phyloP scores from a whole-genome alignment of 2,113 vertebrate species.

The Corythaeola cristata region DNA sequence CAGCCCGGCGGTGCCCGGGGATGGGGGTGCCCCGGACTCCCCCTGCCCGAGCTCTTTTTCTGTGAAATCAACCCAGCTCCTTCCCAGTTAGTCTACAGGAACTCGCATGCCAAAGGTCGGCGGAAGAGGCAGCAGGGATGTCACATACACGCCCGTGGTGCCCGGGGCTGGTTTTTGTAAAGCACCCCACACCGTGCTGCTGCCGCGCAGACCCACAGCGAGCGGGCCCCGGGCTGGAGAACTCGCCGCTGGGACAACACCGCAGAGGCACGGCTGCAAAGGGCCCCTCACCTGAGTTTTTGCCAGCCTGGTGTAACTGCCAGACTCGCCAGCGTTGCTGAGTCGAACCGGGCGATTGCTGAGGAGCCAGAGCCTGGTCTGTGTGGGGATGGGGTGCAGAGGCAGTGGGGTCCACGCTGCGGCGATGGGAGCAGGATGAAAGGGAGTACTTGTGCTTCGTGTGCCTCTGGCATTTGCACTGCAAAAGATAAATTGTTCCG shows the following conservation, averaged over 20 bases:
- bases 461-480: not conserved
- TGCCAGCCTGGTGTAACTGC: not conserved
- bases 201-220: too few relatives aligned
- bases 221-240: not conserved
- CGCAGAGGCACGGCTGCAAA: not conserved
- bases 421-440: not conserved
- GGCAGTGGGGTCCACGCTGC: rapidly evolving
- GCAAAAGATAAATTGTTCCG: not conserved
- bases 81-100: not conserved
- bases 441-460: rapidly evolving
- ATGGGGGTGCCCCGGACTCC: not conserved
- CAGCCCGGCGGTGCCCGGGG: not conserved
- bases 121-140: rapidly evolving
- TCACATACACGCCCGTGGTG: not conserved
- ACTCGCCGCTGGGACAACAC: rapidly evolving
- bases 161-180: not conserved
- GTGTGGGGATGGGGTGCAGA: not conserved
- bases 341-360: rapidly evolving
- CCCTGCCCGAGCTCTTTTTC: too few relatives aligned
- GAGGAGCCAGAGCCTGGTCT: not conserved
- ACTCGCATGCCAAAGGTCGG: not conserved
- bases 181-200: not conserved
- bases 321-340: rapidly evolving
- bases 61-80: not conserved
- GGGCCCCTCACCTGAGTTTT: not conserved